phyloP scores from a whole-genome alignment of 1,140 invertebrate species.

The Zaprionus kolodkinae region DNA sequence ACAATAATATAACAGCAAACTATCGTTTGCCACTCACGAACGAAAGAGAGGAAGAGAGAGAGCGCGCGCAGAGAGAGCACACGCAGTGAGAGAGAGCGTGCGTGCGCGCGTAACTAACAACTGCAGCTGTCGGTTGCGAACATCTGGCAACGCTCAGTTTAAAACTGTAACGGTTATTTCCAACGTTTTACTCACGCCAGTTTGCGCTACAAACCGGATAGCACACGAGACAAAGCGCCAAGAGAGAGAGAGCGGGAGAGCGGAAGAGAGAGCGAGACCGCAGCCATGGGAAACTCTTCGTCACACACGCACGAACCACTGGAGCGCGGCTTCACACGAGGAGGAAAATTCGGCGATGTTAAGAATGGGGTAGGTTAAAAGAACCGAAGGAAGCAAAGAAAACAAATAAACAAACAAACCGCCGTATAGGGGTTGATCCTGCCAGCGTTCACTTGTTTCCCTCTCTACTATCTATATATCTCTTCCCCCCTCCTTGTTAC shows the following conservation, averaged over 20 bases:
- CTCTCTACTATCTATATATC: not conserved
- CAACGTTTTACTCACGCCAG: slow-evolving; percentile 70
- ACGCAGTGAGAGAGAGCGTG: too few relatives aligned
- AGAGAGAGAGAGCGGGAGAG: not conserved
- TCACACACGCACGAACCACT: slow-evolving; percentile 84
- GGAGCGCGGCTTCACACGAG: slow-evolving; percentile 83
- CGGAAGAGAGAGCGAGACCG: slow-evolving; percentile 1
- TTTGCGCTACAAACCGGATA: slow-evolving; percentile 17
- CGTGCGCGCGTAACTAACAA: not conserved
- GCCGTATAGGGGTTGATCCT: slow-evolving; percentile 19
- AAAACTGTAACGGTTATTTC: slow-evolving; percentile 68
- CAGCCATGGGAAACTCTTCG: slow-evolving; percentile 84
- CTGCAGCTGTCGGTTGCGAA: not conserved
- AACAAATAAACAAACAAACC: not conserved
- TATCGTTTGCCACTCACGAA: not conserved
- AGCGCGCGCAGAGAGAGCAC: too few relatives aligned
- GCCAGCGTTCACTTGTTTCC: slow-evolving; percentile 51
- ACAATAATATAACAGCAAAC: slow-evolving; percentile 27
- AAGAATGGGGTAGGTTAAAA: slow-evolving; percentile 84
- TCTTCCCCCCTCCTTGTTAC: not conserved
- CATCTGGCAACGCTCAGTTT: slow-evolving; percentile 68
- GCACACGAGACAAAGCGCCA: slow-evolving; percentile 15
- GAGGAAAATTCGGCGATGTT: slow-evolving; percentile 84
- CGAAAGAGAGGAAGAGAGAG: not conserved
- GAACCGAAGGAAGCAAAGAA: not conserved